Evolutionary conservation across 2,888 invertebrate genomes (phyloP).

Genomic region (Papilio protenor): DNA sequence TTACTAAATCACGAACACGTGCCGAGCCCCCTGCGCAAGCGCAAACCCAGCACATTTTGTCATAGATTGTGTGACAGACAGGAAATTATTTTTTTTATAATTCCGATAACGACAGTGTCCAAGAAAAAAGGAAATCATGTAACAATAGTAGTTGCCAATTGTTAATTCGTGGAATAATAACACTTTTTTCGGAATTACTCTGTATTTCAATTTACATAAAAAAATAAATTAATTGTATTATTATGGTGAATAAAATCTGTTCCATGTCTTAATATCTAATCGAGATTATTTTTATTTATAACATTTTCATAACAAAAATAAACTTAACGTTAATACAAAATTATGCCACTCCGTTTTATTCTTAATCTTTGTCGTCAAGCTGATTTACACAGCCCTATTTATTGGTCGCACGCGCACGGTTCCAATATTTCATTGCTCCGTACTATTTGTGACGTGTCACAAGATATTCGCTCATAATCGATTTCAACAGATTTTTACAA

Average conservation of each 20-base stretch:
- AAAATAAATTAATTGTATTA: too few species aligned
- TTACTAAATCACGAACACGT: constrained; percentile 62
- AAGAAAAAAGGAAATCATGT: not conserved
- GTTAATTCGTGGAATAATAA: not conserved
- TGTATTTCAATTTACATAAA: not conserved
- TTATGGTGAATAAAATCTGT: too few species aligned
- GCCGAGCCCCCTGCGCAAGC: constrained; percentile 57
- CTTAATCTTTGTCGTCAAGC: constrained; percentile 57
- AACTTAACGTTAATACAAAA: not conserved
- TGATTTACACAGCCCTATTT: constrained; percentile 69
- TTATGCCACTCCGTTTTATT: not conserved
- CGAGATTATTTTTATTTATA: too few species aligned
- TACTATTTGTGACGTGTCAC: constrained; percentile 31
- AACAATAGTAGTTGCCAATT: not conserved
- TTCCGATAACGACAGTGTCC: not conserved
- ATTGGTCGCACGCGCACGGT: constrained; percentile 64
- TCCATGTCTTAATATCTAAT: too few species aligned
- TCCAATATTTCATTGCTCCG: constrained; percentile 63
- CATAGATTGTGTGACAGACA: constrained; percentile 28
- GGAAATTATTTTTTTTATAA: not conserved
- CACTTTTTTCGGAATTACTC: not conserved
- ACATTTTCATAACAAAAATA: not conserved
- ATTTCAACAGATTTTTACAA: constrained; percentile 11
- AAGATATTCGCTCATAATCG: constrained; percentile 28
- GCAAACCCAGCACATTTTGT: constrained; percentile 51